These are phyloP conservation scores for Amyelois transitella DNA, from an alignment of 1,140 invertebrate species.

Conservation along the genomic window DNA sequence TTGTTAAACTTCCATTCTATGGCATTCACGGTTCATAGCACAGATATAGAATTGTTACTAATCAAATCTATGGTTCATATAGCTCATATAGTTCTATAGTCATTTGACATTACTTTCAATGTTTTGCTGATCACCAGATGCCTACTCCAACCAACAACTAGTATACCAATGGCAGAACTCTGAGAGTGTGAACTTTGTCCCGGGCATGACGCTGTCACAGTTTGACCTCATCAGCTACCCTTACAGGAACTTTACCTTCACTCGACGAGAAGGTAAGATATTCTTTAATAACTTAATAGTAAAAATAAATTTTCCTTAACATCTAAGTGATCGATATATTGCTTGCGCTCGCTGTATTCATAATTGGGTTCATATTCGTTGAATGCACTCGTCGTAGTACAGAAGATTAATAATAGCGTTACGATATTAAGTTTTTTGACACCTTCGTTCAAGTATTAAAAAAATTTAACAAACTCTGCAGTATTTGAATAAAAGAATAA, in stretches of 20 bases:
- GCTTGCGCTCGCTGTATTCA: too few relatives aligned
- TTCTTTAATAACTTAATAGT: background rate
- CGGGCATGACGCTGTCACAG: conserved; percentile 93
- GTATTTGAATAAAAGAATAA: conserved; percentile 10
- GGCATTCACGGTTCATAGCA: too few relatives aligned
- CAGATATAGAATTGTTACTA: too few relatives aligned
- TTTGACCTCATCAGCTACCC: conserved; percentile 93
- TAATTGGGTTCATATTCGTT: too few relatives aligned
- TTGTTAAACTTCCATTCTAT: too few relatives aligned
- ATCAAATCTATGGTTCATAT: too few relatives aligned
- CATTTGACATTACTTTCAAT: too few relatives aligned
- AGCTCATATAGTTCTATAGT: too few relatives aligned
- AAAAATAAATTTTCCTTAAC: too few relatives aligned
- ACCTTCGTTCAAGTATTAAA: background rate
- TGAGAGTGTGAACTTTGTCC: conserved; percentile 88
- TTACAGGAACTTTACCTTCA: conserved; percentile 85
- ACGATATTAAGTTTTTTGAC: background rate
- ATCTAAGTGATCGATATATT: too few relatives aligned
- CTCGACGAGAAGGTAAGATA: conserved; percentile 81
- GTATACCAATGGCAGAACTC: conserved; percentile 93
- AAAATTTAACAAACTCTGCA: background rate
- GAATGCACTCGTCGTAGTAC: background rate
- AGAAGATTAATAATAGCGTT: background rate
- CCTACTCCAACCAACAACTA: conserved; percentile 91
- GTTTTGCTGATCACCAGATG: conserved; percentile 79